These are phyloP conservation scores for Chloroceryle aenea DNA, from an alignment of 2,113 vertebrate species.

Conservation along the genomic window DNA sequence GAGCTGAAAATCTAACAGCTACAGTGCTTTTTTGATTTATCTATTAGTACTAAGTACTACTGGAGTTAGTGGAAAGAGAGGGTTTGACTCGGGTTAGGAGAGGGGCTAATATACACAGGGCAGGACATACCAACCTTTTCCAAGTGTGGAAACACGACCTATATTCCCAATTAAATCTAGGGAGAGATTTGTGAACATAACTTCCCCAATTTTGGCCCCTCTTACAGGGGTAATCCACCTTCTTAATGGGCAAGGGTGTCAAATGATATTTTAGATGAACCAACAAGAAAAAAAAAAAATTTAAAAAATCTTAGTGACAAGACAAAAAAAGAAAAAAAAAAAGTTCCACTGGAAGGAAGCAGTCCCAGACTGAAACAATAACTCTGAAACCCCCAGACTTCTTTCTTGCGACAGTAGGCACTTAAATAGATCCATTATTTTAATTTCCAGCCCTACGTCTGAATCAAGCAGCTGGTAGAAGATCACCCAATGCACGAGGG, in stretches of 20 bases:
- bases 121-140: conserved; percentile 99
- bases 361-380: conserved; percentile 79
- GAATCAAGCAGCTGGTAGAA: conserved; percentile 77
- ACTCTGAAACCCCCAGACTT: conserved; percentile 84
- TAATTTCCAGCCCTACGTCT: conserved; percentile 77
- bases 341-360: conserved; percentile 80
- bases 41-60: conserved; percentile 87
- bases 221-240: conserved; percentile 88
- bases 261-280: conserved; percentile 85
- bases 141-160: conserved; percentile 99
- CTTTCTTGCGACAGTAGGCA: conserved; percentile 78
- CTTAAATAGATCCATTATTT: conserved; percentile 80
- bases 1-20: conserved; percentile 82
- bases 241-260: conserved; percentile 87
- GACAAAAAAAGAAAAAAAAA: conserved; percentile 52
- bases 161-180: conserved; percentile 99
- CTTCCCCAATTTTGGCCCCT: conserved; percentile 89
- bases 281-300: conserved; percentile 82
- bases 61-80: conserved; percentile 93
- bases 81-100: conserved; percentile 95
- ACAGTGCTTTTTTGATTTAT: conserved; percentile 79
- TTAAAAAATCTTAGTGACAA: conserved; percentile 83
- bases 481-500: conserved; percentile 58
- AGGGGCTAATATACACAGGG: conserved; percentile 98
- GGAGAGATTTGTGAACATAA: conserved; percentile 99